Evolutionary conservation across 2,113 vertebrate genomes (phyloP).

Genomic region (Xenopus laevis): DNA sequence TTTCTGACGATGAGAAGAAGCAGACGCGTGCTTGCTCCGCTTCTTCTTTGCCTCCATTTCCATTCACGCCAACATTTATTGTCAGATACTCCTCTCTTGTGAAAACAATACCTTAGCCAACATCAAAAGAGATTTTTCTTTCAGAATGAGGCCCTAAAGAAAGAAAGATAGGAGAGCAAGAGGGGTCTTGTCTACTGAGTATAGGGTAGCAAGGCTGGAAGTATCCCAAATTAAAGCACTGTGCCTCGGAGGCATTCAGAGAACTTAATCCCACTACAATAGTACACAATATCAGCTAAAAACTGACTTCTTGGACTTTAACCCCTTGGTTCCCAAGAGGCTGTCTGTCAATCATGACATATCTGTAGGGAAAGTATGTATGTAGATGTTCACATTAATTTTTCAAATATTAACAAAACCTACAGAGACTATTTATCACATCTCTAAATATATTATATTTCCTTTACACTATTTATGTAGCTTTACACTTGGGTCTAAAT

Average conservation of each 20-base stretch:
- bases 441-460: too few species aligned
- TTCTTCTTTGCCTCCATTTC: constrained; percentile 13
- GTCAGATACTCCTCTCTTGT: constrained; percentile 8
- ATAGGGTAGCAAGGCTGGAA: neutral
- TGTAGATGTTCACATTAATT: too few species aligned
- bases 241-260: neutral
- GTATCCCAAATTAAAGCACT: neutral
- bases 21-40: constrained; percentile 11
- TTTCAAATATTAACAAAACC: too few species aligned
- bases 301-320: neutral
- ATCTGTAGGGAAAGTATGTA: too few species aligned
- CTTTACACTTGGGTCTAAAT: too few species aligned
- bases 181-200: neutral
- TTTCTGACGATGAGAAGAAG: constrained; percentile 1
- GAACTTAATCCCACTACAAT: neutral
- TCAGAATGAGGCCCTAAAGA: constrained; percentile 2
- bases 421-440: too few species aligned
- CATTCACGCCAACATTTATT: constrained; percentile 30
- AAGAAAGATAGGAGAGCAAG: neutral
- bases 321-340: neutral
- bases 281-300: neutral
- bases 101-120: constrained; percentile 23
- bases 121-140: constrained; percentile 17
- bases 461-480: too few species aligned
- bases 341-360: too few species aligned